A percentile compares a stretch with the other conserved stretches of the same genome.
These are phyloP conservation scores for Drosophila auraria DNA, from an alignment of 1,140 invertebrate species.

Conservation along the genomic window DNA sequence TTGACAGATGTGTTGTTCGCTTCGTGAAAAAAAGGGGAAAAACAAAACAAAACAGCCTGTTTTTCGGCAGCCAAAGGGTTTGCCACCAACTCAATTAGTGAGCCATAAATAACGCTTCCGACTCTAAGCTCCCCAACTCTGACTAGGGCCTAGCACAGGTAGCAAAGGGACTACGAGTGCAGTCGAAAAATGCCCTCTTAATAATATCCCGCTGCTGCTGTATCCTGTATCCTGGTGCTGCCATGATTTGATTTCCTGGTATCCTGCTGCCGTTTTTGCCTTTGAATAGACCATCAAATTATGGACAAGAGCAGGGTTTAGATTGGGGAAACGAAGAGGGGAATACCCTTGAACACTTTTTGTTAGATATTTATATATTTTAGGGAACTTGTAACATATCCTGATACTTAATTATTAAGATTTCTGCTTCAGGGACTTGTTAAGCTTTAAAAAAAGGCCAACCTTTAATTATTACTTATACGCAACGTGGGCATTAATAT, in stretches of 20 bases:
- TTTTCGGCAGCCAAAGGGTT: not conserved
- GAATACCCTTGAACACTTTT: not conserved
- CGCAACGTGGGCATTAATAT: not conserved
- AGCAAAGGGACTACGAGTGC: not conserved
- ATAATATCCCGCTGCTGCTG: not conserved
- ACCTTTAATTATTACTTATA: not conserved
- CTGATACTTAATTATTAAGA: not conserved
- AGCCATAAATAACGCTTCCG: constrained; percentile 39
- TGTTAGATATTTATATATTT: too few relatives aligned
- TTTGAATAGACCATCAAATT: not conserved
- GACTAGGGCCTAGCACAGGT: not conserved
- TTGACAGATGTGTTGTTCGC: constrained; percentile 36
- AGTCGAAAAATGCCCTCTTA: not conserved
- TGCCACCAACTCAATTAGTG: constrained; percentile 48
- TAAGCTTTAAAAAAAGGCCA: not conserved
- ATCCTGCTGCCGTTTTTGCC: not conserved
- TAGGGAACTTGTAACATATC: not conserved
- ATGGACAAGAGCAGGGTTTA: not conserved
- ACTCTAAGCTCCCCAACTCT: too few relatives aligned
- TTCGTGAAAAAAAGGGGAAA: constrained; percentile 9
- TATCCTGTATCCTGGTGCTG: too few relatives aligned
- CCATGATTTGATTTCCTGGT: too few relatives aligned
- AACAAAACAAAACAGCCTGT: constrained; percentile 1
- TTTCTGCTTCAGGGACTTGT: not conserved
- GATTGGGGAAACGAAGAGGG: not conserved